Conservation (phyloP, 2,888 invertebrate genomes). For the Boloria euphrosyne region DNA sequence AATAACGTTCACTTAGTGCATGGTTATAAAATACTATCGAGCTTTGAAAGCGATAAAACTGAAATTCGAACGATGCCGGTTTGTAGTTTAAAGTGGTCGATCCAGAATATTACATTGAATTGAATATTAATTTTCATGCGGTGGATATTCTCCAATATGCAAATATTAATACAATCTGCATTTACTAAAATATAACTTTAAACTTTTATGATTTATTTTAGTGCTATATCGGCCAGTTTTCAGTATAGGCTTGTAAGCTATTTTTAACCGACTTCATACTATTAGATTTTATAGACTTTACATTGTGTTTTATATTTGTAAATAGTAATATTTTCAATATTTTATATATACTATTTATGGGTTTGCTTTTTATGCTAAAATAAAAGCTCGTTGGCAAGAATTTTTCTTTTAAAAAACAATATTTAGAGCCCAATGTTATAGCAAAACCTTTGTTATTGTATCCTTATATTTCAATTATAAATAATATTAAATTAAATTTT, state of each 20-base stretch:
- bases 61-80: constrained; percentile 9
- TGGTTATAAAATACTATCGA: constrained; percentile 16
- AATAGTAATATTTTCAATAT: too few relatives aligned
- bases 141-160: constrained; percentile 6
- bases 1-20: constrained; percentile 14
- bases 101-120: constrained; percentile 25
- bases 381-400: too few relatives aligned
- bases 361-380: too few relatives aligned
- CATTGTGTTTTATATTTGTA: too few relatives aligned
- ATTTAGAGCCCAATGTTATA: too few relatives aligned
- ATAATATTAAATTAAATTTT: too few relatives aligned
- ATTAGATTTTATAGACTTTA: not conserved
- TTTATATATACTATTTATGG: too few relatives aligned
- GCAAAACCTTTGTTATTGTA: too few relatives aligned
- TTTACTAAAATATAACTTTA: constrained; percentile 9
- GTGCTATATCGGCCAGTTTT: not conserved
- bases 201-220: not conserved
- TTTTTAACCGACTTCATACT: too few relatives aligned
- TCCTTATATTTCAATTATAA: too few relatives aligned
- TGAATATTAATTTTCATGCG: constrained; percentile 22
- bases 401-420: too few relatives aligned
- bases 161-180: constrained; percentile 18
- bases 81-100: constrained; percentile 15
- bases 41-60: constrained; percentile 23
- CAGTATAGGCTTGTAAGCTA: not conserved